Base-by-base conservation (phyloP, 2,888 invertebrate genomes). In the Campoplex nolae region DNA sequence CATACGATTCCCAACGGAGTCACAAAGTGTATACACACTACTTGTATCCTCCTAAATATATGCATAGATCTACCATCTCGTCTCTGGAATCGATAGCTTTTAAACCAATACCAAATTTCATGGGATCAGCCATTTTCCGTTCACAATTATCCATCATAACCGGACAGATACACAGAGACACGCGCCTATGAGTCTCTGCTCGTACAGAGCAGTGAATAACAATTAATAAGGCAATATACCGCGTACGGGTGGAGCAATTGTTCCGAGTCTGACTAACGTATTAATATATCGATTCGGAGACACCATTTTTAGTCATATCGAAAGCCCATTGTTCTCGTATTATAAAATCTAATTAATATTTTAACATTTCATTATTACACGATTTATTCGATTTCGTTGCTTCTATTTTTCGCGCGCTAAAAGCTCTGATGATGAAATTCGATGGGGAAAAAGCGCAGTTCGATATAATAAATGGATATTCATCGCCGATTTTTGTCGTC, bases 1-100 rank as follows among this genome's bases (percentile, higher is more conserved):
- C 77, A 54, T 73, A 78, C 74, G 77, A 78, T 85, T 82, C 85
- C 85, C 85, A 74, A 67, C 51, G 82, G 85, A 68, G 68, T 74
- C 78, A 42, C 74, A 73, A 82, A 82, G 38, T 82, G 74, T 68
- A 85, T 42, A 28, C 76, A 28, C 76, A 9, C 42, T 11, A 65
- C 71, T 71, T 75, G 48, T 51, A 16, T 28, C n/a, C 58, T 42
- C 48, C n/a, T 48, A 79, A 9, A 71, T 58, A 70, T 77, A 54
- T 51, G 28, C 51, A 67, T 68, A 35, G 23, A 42, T 16, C 13
- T 62, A 7, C 32, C 32, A 16, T 62, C 16, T 42, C 42, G 51
- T 18, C 7, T 16, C 32, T 54, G 32, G 32, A 9, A n/a, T 42
- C 18, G 1, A 45, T 18, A 54, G 42, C 62, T 76, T 79, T 79